Evolutionary conservation across 2,113 vertebrate species (phyloP), one percentile per base, ranked within the genome.

Genomic region (Amphiprion ocellaris): DNA sequence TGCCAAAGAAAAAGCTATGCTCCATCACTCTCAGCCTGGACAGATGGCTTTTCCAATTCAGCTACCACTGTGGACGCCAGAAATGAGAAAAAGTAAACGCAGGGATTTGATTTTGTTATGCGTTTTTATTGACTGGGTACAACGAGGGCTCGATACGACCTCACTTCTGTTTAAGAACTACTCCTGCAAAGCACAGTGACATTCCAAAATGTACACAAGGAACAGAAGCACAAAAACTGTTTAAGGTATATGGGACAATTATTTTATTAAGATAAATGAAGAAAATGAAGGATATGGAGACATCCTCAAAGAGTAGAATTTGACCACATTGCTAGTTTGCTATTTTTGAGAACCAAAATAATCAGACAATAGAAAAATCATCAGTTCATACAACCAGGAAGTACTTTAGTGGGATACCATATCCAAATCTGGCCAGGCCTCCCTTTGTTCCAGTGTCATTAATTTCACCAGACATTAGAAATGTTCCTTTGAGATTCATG

Each of bases 41-140:
- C 72, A 83, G 79, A 83, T 72, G 76, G 85, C 72, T 74, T 79
- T 83, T 79, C 58, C 53, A 64, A 69, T 54, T 61, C 54, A 59
- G 28, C 61, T 68, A n/a, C 10, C 58, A 28, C 37, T 65, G 64
- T 74, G 72, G 50, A 80, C 67, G 68, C 23, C n/a, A 49, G 64
- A 69, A 16, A 77, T 26, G 12, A 47, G 56, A 79, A 73, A 30
- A 74, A 54, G 69, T 55, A 8, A 5, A 64, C 1, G 1, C 14
- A 19, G 52, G 23, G n/a, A 49, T 61, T 49, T 54, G 41, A 66
- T 41, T 84, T 61, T 46, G 19, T 78, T 69, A 15, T 67, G 44
- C 65, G n/a, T 68, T 63, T 79, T 44, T 56, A 79, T 67, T 71
- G 54, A 67, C 61, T 17, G 56, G 50, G 19, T 4, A 21, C 17